Evolutionary conservation across 2,797 vertebrate genomes (phyloP).

Genomic region (Podarcis lilfordi): DNA sequence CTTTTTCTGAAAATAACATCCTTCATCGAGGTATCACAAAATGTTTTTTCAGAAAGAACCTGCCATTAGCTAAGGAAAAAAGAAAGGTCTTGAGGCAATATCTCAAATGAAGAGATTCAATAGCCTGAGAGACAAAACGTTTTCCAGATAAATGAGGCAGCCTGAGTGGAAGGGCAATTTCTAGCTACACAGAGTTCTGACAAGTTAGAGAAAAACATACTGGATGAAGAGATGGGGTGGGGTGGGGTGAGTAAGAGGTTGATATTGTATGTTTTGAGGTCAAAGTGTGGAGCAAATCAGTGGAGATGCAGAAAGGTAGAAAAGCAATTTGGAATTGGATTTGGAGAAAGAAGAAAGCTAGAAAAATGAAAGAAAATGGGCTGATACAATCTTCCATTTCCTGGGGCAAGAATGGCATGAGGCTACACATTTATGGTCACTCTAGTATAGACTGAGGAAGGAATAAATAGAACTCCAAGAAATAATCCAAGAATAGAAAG

Average conservation of each 20-base stretch:
- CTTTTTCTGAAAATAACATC: constrained; percentile 27
- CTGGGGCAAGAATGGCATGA: not conserved
- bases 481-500: constrained; percentile 35
- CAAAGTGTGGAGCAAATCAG: constrained; percentile 17
- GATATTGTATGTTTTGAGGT: constrained; percentile 35
- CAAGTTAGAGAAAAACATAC: constrained; percentile 16
- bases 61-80: constrained; percentile 30
- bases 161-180: constrained; percentile 35
- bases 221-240: constrained; percentile 10
- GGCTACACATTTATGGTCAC: constrained; percentile 20
- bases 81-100: constrained; percentile 11
- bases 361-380: constrained; percentile 32
- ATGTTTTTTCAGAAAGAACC: constrained; percentile 12
- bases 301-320: constrained; percentile 34
- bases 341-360: constrained; percentile 32
- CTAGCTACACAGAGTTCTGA: constrained; percentile 33
- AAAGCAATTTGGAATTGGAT: constrained; percentile 46
- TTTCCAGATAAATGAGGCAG: constrained; percentile 36
- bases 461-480: constrained; percentile 32
- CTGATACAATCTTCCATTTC: constrained; percentile 8
- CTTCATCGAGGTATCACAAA: constrained; percentile 2
- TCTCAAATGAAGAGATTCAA: constrained; percentile 36
- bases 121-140: constrained; percentile 36
- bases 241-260: constrained; percentile 18
- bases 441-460: constrained; percentile 4